Percentiles rank a stretch among this genome's conserved stretches.
phyloP scores from a whole-genome alignment of 2,888 invertebrate species.

The Apodemia mormo region DNA sequence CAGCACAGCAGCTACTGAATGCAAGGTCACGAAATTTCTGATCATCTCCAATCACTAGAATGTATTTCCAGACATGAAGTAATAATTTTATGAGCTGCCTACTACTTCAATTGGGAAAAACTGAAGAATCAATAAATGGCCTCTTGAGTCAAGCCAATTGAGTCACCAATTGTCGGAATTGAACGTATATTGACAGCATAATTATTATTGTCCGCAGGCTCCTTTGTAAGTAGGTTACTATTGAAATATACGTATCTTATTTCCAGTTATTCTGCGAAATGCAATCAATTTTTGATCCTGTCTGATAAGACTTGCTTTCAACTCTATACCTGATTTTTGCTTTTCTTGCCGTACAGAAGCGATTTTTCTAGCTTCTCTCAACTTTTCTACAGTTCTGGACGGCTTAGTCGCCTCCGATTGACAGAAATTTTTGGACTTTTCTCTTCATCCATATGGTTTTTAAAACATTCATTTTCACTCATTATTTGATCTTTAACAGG shows the following conservation, averaged over 20 bases:
- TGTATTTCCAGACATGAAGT: too few relatives aligned
- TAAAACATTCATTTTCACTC: background rate
- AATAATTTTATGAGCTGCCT: too few relatives aligned
- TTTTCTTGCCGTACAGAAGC: too few relatives aligned
- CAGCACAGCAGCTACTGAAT: too few relatives aligned
- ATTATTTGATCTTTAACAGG: background rate
- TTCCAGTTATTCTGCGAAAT: conserved; percentile 7
- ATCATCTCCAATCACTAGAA: too few relatives aligned
- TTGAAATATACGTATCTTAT: conserved; percentile 4
- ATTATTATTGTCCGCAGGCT: background rate
- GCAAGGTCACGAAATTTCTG: too few relatives aligned
- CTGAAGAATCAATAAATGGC: too few relatives aligned
- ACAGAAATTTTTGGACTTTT: conserved; percentile 4
- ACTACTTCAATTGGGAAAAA: too few relatives aligned
- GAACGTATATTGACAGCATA: conserved; percentile 3
- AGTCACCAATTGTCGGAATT: background rate
- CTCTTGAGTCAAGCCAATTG: too few relatives aligned
- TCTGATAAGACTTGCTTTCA: too few relatives aligned
- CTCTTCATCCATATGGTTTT: background rate
- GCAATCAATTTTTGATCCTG: background rate
- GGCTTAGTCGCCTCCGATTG: background rate
- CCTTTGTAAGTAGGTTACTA: conserved; percentile 5
- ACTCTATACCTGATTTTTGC: too few relatives aligned
- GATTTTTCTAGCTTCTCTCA: too few relatives aligned
- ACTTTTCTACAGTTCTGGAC: background rate